Conservation (phyloP, 2,888 invertebrate species). For the Arge pagana region DNA sequence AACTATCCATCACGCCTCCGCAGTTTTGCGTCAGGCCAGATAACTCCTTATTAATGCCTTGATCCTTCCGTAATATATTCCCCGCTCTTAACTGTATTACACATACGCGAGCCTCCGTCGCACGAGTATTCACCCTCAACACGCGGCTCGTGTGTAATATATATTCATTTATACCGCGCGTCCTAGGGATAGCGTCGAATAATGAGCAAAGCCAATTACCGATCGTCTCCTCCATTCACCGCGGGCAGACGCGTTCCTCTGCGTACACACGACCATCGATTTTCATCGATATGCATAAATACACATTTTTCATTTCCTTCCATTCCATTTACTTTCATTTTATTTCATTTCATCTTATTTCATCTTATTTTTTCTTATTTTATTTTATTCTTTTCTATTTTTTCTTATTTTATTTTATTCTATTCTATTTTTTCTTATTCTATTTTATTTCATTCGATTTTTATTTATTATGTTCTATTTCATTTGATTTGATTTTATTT, state of each 20-base stretch:
- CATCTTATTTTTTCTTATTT: neutral
- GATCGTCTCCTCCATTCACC: too few species aligned
- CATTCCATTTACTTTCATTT: neutral
- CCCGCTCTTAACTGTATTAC: neutral
- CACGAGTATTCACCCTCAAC: neutral
- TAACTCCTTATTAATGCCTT: constrained; percentile 16
- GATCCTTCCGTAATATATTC: constrained; percentile 17
- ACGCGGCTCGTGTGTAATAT: neutral
- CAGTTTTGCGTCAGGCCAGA: neutral
- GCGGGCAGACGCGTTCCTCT: too few species aligned
- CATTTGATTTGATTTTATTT: too few species aligned
- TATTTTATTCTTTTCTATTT: neutral
- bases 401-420: neutral
- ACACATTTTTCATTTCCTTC: neutral
- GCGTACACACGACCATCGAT: too few species aligned
- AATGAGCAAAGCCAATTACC: constrained; percentile 10
- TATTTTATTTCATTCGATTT: too few species aligned
- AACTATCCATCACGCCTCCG: constrained; percentile 22
- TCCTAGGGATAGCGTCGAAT: constrained; percentile 5
- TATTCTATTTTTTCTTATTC: neutral
- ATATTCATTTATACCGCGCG: neutral
- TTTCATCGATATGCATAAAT: too few species aligned
- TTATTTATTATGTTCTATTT: too few species aligned
- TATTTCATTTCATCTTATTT: neutral
- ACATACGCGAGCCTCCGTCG: neutral